These are phyloP conservation scores for Drosophila equinoxialis DNA, from an alignment of 1,140 invertebrate species.

Conservation along the genomic window DNA sequence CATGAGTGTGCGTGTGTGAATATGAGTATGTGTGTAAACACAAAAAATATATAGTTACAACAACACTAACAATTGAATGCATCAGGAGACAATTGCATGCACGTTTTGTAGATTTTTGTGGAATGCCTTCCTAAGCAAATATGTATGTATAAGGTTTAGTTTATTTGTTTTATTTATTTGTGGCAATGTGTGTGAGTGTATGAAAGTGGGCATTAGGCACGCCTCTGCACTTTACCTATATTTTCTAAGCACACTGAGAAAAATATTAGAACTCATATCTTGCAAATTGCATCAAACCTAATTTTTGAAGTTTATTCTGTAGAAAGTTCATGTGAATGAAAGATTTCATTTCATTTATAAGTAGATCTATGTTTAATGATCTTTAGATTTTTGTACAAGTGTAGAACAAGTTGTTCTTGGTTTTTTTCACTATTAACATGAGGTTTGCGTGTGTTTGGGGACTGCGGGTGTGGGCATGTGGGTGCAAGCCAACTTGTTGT, in stretches of 20 bases:
- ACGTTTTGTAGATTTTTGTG: constrained; percentile 32
- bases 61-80: constrained; percentile 32
- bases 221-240: constrained; percentile 9
- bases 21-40: constrained; percentile 41
- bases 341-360: no score
- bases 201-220: constrained; percentile 7
- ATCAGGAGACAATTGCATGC: constrained; percentile 41
- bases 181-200: constrained; percentile 5
- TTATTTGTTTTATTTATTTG: constrained; percentile 10
- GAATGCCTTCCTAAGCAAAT: constrained; percentile 22
- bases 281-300: no score
- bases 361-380: no score
- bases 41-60: constrained; percentile 22
- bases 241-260: background rate
- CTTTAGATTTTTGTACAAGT: background rate
- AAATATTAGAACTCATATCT: background rate
- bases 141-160: constrained; percentile 9
- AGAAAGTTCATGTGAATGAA: no score
- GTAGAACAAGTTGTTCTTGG: constrained; percentile 5
- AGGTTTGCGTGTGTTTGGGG: background rate
- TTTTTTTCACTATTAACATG: constrained; percentile 14
- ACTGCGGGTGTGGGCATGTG: background rate
- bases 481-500: constrained; percentile 37
- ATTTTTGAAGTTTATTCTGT: no score
- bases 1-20: background rate